These are phyloP conservation scores for Oeneis ivallda DNA, from an alignment of 2,888 invertebrate species.

Conservation along the genomic window DNA sequence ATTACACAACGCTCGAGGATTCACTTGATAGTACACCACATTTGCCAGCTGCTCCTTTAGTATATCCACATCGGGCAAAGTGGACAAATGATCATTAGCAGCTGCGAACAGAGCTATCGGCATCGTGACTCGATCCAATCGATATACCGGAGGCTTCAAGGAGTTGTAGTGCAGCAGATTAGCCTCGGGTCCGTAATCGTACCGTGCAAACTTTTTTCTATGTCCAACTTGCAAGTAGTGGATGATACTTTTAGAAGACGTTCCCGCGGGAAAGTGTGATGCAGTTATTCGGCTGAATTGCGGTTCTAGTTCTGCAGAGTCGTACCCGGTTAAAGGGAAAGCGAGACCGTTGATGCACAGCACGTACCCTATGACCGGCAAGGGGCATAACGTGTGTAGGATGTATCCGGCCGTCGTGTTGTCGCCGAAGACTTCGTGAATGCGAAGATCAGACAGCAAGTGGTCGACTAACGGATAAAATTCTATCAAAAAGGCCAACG, in stretches of 20 bases:
- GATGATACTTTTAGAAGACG: not conserved
- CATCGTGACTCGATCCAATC: not conserved
- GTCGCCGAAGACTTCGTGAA: not conserved
- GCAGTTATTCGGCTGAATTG: not conserved
- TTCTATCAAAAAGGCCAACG: conserved; percentile 20
- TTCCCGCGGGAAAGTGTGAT: not conserved
- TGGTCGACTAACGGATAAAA: conserved; percentile 20
- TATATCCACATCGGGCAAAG: not conserved
- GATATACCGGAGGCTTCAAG: not conserved
- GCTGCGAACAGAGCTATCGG: not conserved
- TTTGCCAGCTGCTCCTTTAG: not conserved
- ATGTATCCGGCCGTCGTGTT: not conserved
- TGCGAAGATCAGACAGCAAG: conserved; percentile 5
- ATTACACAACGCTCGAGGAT: not conserved
- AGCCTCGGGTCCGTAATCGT: not conserved
- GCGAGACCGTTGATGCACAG: not conserved
- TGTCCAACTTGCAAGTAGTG: not conserved
- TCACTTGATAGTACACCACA: not conserved
- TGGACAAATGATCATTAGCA: not conserved
- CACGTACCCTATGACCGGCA: not conserved
- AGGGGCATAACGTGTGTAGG: not conserved
- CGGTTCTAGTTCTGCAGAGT: not conserved
- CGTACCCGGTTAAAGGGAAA: not conserved
- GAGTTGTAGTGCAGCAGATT: not conserved
- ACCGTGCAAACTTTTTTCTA: not conserved